These are phyloP conservation scores for Macrophya annulata DNA, from an alignment of 2,888 invertebrate genomes.

Conservation along the genomic window DNA sequence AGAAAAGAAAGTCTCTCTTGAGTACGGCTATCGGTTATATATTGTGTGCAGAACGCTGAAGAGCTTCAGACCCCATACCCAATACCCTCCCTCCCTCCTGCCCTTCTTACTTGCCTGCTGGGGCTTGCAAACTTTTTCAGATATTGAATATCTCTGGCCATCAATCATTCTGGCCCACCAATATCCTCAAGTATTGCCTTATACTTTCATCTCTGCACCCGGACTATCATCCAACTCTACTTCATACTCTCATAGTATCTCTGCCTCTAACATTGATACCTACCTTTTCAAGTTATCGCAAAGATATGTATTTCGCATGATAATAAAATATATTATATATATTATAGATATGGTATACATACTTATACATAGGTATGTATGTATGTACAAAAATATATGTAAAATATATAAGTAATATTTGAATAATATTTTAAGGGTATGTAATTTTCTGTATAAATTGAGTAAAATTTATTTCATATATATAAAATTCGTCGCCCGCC, in stretches of 20 bases:
- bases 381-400: background rate
- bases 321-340: background rate
- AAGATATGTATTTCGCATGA: background rate
- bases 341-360: background rate
- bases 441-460: background rate
- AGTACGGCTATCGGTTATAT: constrained; percentile 42
- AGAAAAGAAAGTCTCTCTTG: constrained; percentile 26
- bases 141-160: constrained; percentile 78
- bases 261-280: constrained; percentile 16
- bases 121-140: constrained; percentile 67
- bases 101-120: background rate
- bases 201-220: constrained; percentile 41
- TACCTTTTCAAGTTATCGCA: constrained; percentile 15
- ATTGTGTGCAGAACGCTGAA: constrained; percentile 38
- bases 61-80: background rate
- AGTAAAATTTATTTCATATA: background rate
- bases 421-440: background rate
- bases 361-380: background rate
- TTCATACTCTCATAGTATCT: constrained; percentile 29
- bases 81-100: background rate
- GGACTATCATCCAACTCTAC: constrained; percentile 30
- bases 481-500: background rate
- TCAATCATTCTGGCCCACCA: constrained; percentile 75
- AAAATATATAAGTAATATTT: background rate
- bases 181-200: constrained; percentile 72